These are phyloP conservation scores for Coluber constrictor DNA, from an alignment of 2,797 vertebrate genomes.

Conservation along the genomic window DNA sequence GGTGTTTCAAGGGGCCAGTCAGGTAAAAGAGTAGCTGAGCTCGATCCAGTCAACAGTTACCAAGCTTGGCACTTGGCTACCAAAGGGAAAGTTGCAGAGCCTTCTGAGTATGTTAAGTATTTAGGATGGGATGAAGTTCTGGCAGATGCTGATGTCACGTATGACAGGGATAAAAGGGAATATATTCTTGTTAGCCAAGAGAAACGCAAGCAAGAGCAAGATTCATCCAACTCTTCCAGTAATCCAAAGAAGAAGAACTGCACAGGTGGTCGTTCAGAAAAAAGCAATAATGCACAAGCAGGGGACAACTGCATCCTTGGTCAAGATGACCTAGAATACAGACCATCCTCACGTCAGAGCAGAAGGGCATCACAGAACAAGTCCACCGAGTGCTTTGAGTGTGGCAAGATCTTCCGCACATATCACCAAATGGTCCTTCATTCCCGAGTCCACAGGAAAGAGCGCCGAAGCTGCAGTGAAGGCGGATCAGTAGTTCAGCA, in stretches of 20 bases:
- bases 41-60: slow-evolving; percentile 93
- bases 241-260: slow-evolving; percentile 75
- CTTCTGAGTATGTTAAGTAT: slow-evolving; percentile 81
- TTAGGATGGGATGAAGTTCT: slow-evolving; percentile 81
- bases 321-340: slow-evolving; percentile 80
- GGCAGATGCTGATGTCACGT: slow-evolving; percentile 79
- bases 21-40: slow-evolving; percentile 84
- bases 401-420: slow-evolving; percentile 91
- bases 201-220: slow-evolving; percentile 82
- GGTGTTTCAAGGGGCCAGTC: slow-evolving; percentile 52
- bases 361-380: slow-evolving; percentile 78
- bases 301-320: slow-evolving; percentile 72
- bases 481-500: slow-evolving; percentile 53
- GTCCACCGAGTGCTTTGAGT: slow-evolving; percentile 89
- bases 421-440: slow-evolving; percentile 94
- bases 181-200: slow-evolving; percentile 83
- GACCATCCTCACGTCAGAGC: slow-evolving; percentile 79
- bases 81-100: slow-evolving; percentile 86
- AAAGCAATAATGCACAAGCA: background rate
- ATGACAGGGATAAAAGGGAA: slow-evolving; percentile 84
- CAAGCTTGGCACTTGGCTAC: slow-evolving; percentile 95
- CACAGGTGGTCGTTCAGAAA: slow-evolving; percentile 57
- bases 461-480: slow-evolving; percentile 63
- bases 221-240: slow-evolving; percentile 65
- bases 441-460: slow-evolving; percentile 86